phyloP scores from a whole-genome alignment of 2,113 vertebrate genomes.

The Etia nguti region DNA sequence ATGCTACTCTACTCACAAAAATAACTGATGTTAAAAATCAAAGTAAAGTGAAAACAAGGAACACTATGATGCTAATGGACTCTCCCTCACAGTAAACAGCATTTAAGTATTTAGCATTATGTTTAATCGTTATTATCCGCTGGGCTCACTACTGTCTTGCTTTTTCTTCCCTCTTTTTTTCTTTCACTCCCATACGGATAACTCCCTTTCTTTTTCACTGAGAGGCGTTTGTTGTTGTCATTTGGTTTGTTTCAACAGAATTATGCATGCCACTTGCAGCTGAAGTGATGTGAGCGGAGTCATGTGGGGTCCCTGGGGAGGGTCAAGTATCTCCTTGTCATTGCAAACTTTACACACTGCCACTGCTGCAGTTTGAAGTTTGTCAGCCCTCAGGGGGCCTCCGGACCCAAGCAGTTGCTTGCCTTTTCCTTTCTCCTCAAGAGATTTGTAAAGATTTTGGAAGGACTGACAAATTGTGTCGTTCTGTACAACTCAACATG shows the following conservation, averaged over 20 bases:
- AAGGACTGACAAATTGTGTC: background rate
- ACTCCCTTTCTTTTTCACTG: background rate
- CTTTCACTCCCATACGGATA: background rate
- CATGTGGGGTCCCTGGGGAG: background rate
- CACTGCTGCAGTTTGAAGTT: background rate
- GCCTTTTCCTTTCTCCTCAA: background rate
- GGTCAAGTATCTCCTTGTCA: background rate
- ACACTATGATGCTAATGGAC: background rate
- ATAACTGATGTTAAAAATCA: accelerated
- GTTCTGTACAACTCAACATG: background rate
- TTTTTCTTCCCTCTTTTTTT: background rate
- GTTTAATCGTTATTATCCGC: background rate
- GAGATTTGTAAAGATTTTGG: background rate
- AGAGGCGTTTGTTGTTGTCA: background rate
- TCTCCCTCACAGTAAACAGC: background rate
- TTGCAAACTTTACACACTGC: background rate
- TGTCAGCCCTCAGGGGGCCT: background rate
- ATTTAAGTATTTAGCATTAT: background rate
- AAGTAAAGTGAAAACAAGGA: background rate
- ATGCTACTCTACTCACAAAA: accelerated
- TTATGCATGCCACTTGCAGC: background rate
- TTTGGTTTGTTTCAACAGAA: background rate
- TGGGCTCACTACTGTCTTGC: background rate
- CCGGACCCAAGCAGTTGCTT: background rate
- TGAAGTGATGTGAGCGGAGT: background rate